Base-by-base conservation (phyloP, 1,140 invertebrate species). In the Sitobion miscanthi region DNA sequence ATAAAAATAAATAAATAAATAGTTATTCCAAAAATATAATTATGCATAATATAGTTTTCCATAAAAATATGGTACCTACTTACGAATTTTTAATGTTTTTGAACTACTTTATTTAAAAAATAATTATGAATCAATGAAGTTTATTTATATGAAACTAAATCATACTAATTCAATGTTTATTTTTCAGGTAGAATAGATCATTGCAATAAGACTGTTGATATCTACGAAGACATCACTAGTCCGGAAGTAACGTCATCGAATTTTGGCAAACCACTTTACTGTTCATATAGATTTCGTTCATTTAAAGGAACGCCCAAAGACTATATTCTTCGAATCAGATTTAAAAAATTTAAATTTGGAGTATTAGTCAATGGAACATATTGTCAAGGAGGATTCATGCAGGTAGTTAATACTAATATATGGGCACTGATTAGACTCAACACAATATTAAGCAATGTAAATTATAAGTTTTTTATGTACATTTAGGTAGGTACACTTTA, bases 291-390 rank as follows among this genome's bases (percentile, higher is more conserved):
- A 94, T 98, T 98, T 95, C 96, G 98, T 57, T 97, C 97, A 1
- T 97, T 98, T 94, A 96, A 98, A 90, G 97, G 97, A 2, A 97
- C 97, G 30, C 97, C 98, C 1, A 96, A 97, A 88, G 98, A 98
- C 95, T 98, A 98, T 97, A 98, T 98, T 82, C 96, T 98, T 23
- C 96, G 98, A 93, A 97, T 99, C 93, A 96, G 98, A 93, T 98
- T 98, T 95, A 98, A 98, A 96, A 98, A 98, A 95, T 98, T 98
- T 95, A 98, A 98, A 96, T 97, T 98, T 77, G 98, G 98, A 5
- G 97, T 97, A 23, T 95, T 98, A 90, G 96, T 98, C 93, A 98
- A 98, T 95, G 98, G 97, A 5, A 98, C 97, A 25, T 96, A 97
- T 83, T 98, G 98, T 95, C 96, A 97, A 93, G 97, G 97, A 62